Evolutionary conservation across 2,113 vertebrate genomes (phyloP).

Genomic region (Rhinopithecus roxellana): DNA sequence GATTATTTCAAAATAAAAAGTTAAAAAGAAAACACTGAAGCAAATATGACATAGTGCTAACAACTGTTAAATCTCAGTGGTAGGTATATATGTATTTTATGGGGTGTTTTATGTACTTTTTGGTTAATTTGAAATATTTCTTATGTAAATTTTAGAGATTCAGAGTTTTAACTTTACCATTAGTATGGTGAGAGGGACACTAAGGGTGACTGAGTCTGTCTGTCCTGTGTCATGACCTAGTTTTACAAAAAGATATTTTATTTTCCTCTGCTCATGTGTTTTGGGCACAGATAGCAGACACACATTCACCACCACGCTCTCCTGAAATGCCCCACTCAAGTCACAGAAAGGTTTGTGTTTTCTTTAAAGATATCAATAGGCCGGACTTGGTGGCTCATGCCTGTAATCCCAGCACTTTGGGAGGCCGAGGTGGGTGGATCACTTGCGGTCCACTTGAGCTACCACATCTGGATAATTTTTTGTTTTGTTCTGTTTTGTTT

Average conservation of each 20-base stretch:
- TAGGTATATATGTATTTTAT: neutral
- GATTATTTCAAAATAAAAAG: slow-evolving; percentile 43
- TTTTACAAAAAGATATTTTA: neutral
- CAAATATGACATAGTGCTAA: slow-evolving; percentile 8
- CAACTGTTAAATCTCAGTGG: neutral
- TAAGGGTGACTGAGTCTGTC: neutral
- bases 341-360: neutral
- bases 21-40: neutral
- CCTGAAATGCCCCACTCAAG: neutral
- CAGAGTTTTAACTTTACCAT: slow-evolving; percentile 4
- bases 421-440: too few relatives aligned
- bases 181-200: neutral
- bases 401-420: too few relatives aligned
- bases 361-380: neutral
- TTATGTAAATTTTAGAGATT: slow-evolving; percentile 14
- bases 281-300: neutral
- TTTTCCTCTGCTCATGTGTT: neutral
- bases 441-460: too few relatives aligned
- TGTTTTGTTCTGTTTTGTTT: too few relatives aligned
- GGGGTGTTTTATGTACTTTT: slow-evolving; percentile 38
- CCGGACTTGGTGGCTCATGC: too few relatives aligned
- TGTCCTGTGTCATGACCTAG: neutral
- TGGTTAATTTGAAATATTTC: slow-evolving; percentile 33
- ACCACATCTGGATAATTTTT: too few relatives aligned
- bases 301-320: neutral